Evolutionary conservation across 2,888 invertebrate species (phyloP).

Genomic region (Melikaiella ostensackeni): DNA sequence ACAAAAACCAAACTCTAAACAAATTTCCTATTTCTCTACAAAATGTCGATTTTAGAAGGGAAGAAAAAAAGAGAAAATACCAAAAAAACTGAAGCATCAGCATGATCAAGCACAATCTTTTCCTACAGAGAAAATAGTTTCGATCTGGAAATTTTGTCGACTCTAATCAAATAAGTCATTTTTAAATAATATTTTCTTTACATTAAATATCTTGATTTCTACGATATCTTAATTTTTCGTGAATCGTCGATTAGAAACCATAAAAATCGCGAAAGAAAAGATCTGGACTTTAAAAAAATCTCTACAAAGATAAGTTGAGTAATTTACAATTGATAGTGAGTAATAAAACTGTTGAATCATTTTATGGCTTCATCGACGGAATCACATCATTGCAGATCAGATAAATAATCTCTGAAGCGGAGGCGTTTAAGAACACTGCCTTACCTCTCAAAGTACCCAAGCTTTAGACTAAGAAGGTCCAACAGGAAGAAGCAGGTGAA

Average conservation of each 20-base stretch:
- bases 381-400: constrained; percentile 30
- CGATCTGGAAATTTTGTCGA: constrained; percentile 9
- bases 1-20: too few species aligned
- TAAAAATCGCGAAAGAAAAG: not conserved
- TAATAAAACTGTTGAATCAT: not conserved
- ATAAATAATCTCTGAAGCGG: constrained; percentile 17
- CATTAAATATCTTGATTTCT: not conserved
- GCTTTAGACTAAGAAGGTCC: constrained; percentile 37
- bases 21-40: too few species aligned
- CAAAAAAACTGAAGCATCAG: constrained; percentile 1
- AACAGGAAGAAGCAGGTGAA: constrained; percentile 33
- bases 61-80: not conserved
- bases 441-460: constrained; percentile 36
- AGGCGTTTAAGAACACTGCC: constrained; percentile 34
- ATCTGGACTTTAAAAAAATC: not conserved
- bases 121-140: constrained; percentile 12
- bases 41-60: not conserved
- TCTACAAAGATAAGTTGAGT: not conserved
- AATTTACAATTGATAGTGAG: not conserved
- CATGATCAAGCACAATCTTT: constrained; percentile 17
- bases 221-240: too few species aligned
- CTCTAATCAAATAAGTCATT: not conserved
- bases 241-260: not conserved
- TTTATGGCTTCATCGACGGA: not conserved
- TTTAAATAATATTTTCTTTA: not conserved